Evolutionary conservation across 2,797 vertebrate genomes (phyloP), one percentile per base, ranked within the genome.

Genomic region (Falco peregrinus): DNA sequence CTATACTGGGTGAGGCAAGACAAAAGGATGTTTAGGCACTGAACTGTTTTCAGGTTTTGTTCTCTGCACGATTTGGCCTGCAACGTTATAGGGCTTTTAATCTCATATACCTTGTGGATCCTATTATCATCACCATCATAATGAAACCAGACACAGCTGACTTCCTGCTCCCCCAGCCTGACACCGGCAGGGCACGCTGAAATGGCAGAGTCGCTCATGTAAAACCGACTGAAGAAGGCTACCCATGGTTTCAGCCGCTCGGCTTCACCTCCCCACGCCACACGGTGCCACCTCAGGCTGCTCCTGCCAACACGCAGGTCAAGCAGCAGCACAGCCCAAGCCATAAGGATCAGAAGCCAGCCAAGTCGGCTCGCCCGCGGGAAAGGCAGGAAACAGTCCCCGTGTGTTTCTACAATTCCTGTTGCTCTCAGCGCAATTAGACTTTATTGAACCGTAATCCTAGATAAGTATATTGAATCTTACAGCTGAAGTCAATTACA

Each of bases 71-170:
- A 77, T 94, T 84, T 68, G 83, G 57, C 69, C 69, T 81, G n/a
- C 43, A 45, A 84, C 5, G 24, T 39, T 18, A 35, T 4, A 71
- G 79, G 85, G 73, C 26, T 84, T 95, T 93, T 90, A 84, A 87
- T 68, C 79, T 94, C 63, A 63, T 63, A 43, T 43, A 92, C 39
- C n/a, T 65, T 6, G 20, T 74, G 76, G 84, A 95, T 88, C 71
- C 91, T 70, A n/a, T 63, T 77, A 82, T 78, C 54, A 93, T 94
- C 79, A 73, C 47, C 60, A 93, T 97, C 96, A 98, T 97, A 97
- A 96, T 83, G 97, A 98, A 98, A 98, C 96, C 96, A 98, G 97
- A 98, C 98, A 97, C 78, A 56, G 41, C 56, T 96, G 80, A 97
- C 95, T 98, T 97, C 97, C 95, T 54, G 13, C 97, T 96, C 93